A percentile compares a stretch with the other conserved stretches of the same genome.
Conservation (phyloP, 2,888 invertebrate genomes). For the Oeneis ivallda region DNA sequence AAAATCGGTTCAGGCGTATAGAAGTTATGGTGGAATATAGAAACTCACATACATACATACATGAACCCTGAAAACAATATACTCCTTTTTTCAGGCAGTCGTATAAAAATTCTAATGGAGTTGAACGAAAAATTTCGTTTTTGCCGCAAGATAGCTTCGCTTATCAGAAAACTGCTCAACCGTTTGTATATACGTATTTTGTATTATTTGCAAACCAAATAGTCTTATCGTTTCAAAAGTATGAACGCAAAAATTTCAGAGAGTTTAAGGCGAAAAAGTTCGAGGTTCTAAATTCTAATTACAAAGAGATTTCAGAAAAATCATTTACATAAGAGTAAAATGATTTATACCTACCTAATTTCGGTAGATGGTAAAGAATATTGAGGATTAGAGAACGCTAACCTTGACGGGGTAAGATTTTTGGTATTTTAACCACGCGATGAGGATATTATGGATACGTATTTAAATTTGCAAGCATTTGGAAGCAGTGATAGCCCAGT, state of each 20-base stretch:
- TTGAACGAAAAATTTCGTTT: not conserved
- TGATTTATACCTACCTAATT: no score
- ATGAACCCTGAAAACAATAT: not conserved
- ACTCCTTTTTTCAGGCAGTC: no score
- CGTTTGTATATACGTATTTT: not conserved
- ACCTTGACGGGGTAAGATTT: no score
- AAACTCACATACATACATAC: not conserved
- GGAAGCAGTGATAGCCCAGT: no score
- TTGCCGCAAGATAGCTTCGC: not conserved
- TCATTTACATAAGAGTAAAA: no score
- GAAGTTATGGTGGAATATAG: no score
- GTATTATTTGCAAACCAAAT: not conserved
- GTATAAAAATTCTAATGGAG: not conserved
- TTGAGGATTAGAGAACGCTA: no score
- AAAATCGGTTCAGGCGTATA: no score
- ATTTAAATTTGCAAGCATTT: no score
- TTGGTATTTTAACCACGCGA: no score
- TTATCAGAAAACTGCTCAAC: not conserved
- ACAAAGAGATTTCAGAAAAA: not conserved
- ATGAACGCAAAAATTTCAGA: not conserved
- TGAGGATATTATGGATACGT: no score
- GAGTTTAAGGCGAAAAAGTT: not conserved
- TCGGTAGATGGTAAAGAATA: no score
- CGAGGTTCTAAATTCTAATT: not conserved
- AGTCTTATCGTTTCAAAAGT: not conserved